These are phyloP conservation scores for Mormyrops attenuatus DNA, from an alignment of 2,797 vertebrate genomes.

Conservation along the genomic window DNA sequence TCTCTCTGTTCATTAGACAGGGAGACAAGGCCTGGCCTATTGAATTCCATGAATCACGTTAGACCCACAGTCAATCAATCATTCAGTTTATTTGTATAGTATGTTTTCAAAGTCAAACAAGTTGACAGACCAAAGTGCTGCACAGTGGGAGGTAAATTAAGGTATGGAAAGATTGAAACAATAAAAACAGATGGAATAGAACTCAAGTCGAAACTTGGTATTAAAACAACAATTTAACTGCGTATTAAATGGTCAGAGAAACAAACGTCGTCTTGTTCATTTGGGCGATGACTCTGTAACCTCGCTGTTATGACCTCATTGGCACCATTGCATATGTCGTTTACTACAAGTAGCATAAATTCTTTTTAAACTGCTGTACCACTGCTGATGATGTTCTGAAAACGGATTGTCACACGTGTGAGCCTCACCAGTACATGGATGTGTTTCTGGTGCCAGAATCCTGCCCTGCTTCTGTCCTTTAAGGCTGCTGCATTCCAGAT, in stretches of 20 bases:
- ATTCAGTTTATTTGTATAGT: neutral
- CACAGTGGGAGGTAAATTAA: neutral
- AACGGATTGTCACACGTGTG: neutral
- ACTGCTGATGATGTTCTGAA: neutral
- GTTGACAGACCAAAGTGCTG: neutral
- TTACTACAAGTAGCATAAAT: neutral
- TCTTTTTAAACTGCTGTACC: neutral
- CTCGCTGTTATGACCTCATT: neutral
- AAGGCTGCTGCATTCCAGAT: neutral
- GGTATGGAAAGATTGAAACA: neutral
- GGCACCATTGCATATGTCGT: neutral
- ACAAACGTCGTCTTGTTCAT: neutral
- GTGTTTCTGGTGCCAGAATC: neutral
- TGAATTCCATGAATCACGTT: neutral
- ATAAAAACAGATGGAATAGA: neutral
- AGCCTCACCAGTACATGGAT: neutral
- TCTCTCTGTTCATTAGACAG: neutral
- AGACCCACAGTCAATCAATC: neutral
- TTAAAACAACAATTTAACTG: neutral
- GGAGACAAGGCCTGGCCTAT: neutral
- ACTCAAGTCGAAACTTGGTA: neutral
- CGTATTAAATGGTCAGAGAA: neutral
- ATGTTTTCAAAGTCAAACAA: neutral
- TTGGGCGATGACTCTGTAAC: neutral
- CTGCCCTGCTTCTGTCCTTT: neutral